Evolutionary conservation across 2,797 vertebrate genomes (phyloP).

Genomic region (Galagoides demidoff): DNA sequence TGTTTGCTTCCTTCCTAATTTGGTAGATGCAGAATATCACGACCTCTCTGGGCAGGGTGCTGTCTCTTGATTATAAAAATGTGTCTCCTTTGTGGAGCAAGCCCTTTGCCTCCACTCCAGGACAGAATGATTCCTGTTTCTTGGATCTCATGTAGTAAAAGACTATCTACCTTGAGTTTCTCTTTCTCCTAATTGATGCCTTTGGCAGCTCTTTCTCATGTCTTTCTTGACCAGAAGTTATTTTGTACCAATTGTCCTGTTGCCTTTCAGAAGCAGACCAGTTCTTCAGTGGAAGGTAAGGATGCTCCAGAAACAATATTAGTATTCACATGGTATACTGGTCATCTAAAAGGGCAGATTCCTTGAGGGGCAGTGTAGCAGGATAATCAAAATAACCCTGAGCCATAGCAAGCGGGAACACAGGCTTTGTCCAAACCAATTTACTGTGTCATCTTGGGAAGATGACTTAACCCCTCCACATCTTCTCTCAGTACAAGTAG

Average conservation of each 20-base stretch:
- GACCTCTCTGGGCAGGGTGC: background rate
- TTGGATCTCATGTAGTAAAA: background rate
- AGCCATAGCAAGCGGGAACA: background rate
- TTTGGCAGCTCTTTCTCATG: conserved; percentile 6
- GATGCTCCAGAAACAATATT: background rate
- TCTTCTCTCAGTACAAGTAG: background rate
- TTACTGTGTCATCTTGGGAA: background rate
- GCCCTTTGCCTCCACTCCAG: background rate
- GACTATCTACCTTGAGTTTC: background rate
- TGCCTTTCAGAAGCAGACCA: background rate
- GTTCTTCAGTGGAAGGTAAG: background rate
- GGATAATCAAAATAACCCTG: background rate
- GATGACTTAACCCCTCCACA: background rate
- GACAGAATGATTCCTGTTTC: background rate
- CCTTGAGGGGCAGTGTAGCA: background rate
- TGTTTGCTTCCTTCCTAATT: background rate
- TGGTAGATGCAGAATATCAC: background rate
- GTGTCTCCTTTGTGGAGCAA: background rate
- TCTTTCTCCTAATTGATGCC: background rate
- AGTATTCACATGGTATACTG: background rate
- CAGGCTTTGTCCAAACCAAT: background rate
- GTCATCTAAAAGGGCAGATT: background rate
- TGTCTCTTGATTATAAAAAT: background rate
- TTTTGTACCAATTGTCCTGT: background rate
- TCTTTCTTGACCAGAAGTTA: background rate